A percentile compares a stretch with the other conserved stretches of the same genome.
Conservation (phyloP, 2,888 invertebrate genomes). For the Agrotis ipsilon region DNA sequence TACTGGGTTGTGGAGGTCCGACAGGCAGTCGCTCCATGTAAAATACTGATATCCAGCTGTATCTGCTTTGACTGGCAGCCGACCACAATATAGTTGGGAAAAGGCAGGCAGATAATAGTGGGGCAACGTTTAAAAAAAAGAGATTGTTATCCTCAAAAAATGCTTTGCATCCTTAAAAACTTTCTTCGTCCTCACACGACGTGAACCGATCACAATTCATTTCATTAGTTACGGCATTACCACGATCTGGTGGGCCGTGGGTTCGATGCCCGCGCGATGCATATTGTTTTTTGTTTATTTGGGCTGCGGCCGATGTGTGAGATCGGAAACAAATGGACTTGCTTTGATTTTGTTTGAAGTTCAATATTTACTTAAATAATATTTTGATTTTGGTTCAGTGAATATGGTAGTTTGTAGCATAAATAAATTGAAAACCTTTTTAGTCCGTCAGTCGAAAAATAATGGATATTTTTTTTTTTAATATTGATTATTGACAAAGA, state of each 20-base stretch:
- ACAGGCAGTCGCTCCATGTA: too few species aligned
- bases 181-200: neutral
- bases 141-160: too few species aligned
- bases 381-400: slow-evolving; percentile 13
- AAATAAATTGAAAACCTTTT: too few species aligned
- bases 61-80: too few species aligned
- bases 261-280: slow-evolving; percentile 57
- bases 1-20: too few species aligned
- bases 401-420: neutral
- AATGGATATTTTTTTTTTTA: too few species aligned
- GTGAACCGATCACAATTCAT: slow-evolving; percentile 31
- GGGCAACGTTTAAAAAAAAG: too few species aligned
- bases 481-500: too few species aligned
- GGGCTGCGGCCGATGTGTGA: slow-evolving; percentile 26
- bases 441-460: too few species aligned
- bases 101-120: too few species aligned
- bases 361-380: slow-evolving; percentile 28
- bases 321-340: slow-evolving; percentile 40
- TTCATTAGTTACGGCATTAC: slow-evolving; percentile 37
- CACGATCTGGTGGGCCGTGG: slow-evolving; percentile 26
- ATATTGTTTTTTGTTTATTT: slow-evolving; percentile 53
- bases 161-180: neutral
- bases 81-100: too few species aligned
- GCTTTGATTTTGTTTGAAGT: slow-evolving; percentile 32
- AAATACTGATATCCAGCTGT: too few species aligned